Conservation (phyloP, 2,797 vertebrate genomes). For the Columba guinea region DNA sequence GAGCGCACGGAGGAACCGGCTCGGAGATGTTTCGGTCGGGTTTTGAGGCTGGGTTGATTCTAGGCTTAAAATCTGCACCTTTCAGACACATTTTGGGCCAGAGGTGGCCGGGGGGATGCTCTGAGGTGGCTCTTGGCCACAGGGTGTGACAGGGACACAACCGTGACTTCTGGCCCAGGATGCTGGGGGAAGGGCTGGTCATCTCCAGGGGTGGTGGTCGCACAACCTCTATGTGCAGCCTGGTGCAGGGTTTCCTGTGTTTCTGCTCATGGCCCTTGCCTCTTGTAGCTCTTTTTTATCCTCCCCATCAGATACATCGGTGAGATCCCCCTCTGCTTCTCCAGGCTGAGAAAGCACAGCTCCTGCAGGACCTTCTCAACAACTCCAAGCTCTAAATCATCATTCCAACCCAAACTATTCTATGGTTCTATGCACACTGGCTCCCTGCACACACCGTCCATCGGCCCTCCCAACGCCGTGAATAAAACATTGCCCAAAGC, state of each 20-base stretch:
- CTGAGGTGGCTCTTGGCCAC: accelerated
- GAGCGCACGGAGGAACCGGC: accelerated
- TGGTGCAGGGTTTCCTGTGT: not conserved
- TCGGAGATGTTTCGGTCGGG: not conserved
- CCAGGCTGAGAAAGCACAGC: not conserved
- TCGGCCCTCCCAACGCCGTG: accelerated
- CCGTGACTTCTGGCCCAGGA: not conserved
- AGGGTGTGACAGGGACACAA: not conserved
- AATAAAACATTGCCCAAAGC: not conserved
- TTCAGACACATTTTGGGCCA: not conserved
- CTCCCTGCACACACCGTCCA: not conserved
- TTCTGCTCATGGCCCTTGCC: not conserved
- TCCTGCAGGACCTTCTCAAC: not conserved
- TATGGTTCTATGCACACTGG: no score
- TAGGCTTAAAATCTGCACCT: not conserved
- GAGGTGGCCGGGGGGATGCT: not conserved
- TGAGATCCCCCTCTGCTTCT: not conserved
- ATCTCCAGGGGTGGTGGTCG: not conserved
- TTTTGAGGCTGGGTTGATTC: not conserved
- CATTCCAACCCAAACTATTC: not conserved
- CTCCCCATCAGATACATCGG: no score
- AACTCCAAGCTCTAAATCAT: not conserved
- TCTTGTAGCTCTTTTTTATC: not conserved
- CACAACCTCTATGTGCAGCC: no score
- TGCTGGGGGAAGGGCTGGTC: not conserved